Conservation (phyloP, 1,140 invertebrate genomes). For the Hirudo medicinalis region DNA sequence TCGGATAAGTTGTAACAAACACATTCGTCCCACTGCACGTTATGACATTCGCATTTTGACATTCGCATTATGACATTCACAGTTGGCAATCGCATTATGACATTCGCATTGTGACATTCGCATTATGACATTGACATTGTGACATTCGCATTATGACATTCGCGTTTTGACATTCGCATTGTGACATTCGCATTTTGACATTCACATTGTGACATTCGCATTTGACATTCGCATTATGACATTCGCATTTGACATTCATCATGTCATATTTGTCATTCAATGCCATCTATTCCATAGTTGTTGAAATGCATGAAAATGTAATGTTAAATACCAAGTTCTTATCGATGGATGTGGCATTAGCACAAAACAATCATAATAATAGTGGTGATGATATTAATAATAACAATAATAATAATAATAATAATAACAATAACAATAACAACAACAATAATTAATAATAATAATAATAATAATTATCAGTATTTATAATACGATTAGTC, state of each 20-base stretch:
- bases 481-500: too few relatives aligned
- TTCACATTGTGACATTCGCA: neutral
- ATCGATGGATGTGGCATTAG: neutral
- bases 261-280: neutral
- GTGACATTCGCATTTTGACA: too few relatives aligned
- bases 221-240: neutral
- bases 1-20: too few relatives aligned
- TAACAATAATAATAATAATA: conserved; percentile 1
- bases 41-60: too few relatives aligned
- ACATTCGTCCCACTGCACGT: too few relatives aligned
- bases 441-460: neutral
- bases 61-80: neutral
- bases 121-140: too few relatives aligned
- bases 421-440: neutral
- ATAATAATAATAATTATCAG: neutral
- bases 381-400: too few relatives aligned
- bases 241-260: neutral
- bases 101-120: too few relatives aligned
- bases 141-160: too few relatives aligned
- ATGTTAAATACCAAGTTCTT: neutral
- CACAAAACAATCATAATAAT: neutral
- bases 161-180: too few relatives aligned
- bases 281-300: too few relatives aligned
- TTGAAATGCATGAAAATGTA: neutral
- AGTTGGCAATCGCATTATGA: neutral